Percentiles rank a stretch among this genome's conserved stretches.
Evolutionary conservation across 1,140 invertebrate genomes (phyloP).

Genomic region (Protaetia brevitarsis): DNA sequence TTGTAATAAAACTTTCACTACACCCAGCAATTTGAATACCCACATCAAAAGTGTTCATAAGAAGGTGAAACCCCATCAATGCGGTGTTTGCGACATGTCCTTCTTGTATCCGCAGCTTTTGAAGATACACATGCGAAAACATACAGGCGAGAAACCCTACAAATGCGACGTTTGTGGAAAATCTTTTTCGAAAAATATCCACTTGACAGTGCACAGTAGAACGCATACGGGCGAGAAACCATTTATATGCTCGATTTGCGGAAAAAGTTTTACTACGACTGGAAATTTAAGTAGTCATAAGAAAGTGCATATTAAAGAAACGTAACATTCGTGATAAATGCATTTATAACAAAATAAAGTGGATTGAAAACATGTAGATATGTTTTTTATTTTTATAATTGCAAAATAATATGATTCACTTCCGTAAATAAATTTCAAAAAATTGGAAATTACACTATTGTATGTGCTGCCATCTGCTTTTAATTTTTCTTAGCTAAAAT

Average conservation of each 20-base stretch:
- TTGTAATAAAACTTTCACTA: constrained; percentile 62
- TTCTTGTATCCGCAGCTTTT: constrained; percentile 41
- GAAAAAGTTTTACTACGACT: constrained; percentile 46
- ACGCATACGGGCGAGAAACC: constrained; percentile 66
- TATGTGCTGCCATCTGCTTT: too few relatives aligned
- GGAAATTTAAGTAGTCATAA: constrained; percentile 48
- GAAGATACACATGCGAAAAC: constrained; percentile 43
- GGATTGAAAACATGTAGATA: not conserved
- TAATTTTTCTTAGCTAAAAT: too few relatives aligned
- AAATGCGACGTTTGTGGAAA: constrained; percentile 51
- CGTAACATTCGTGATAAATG: not conserved
- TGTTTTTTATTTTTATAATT: not conserved
- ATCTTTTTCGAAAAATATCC: constrained; percentile 51
- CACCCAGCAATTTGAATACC: constrained; percentile 74
- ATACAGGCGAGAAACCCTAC: constrained; percentile 41
- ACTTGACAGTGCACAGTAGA: constrained; percentile 60
- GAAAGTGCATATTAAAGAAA: constrained; percentile 54
- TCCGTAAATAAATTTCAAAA: not conserved
- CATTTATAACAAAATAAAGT: not conserved
- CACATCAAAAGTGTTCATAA: constrained; percentile 71
- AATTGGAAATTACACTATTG: too few relatives aligned
- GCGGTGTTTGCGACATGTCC: constrained; percentile 51
- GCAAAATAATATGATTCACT: not conserved
- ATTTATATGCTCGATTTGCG: constrained; percentile 54
- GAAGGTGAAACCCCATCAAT: constrained; percentile 52